phyloP scores from a whole-genome alignment of 2,888 invertebrate genomes.

The Rotaria magnacalcarata region DNA sequence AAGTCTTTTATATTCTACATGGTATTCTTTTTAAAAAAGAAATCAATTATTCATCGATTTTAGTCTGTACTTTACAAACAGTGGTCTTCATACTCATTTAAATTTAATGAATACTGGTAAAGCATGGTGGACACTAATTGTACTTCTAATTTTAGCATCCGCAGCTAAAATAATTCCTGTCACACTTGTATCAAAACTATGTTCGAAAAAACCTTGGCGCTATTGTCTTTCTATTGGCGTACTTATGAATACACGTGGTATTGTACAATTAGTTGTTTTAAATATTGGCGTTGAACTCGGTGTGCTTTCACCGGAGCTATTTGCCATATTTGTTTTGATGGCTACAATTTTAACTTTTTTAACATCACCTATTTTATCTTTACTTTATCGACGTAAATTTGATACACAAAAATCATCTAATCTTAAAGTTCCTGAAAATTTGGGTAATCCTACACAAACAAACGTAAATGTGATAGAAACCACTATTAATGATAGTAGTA shows the following conservation, averaged over 20 bases:
- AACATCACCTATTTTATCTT: neutral
- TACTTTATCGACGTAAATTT: neutral
- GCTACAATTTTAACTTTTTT: neutral
- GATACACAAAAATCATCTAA: neutral
- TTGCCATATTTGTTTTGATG: slow-evolving; percentile 19
- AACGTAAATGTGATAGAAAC: too few species aligned
- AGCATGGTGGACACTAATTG: slow-evolving; percentile 6
- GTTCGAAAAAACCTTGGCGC: neutral
- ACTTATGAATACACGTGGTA: slow-evolving; percentile 29
- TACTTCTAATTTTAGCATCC: neutral
- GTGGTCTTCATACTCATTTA: neutral
- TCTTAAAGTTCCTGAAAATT: neutral
- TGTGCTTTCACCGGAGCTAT: neutral
- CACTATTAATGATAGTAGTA: neutral
- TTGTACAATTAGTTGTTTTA: slow-evolving; percentile 3
- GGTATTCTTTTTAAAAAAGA: neutral
- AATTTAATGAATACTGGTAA: neutral
- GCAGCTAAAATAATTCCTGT: slow-evolving; percentile 11
- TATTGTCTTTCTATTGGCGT: neutral
- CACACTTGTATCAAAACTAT: neutral
- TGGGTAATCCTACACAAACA: neutral
- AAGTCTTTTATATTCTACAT: neutral
- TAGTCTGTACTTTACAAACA: slow-evolving; percentile 11
- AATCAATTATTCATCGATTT: neutral
- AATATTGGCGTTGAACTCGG: slow-evolving; percentile 18